Conservation (phyloP, 2,797 vertebrate genomes). For the Enteromius treurensis region DNA sequence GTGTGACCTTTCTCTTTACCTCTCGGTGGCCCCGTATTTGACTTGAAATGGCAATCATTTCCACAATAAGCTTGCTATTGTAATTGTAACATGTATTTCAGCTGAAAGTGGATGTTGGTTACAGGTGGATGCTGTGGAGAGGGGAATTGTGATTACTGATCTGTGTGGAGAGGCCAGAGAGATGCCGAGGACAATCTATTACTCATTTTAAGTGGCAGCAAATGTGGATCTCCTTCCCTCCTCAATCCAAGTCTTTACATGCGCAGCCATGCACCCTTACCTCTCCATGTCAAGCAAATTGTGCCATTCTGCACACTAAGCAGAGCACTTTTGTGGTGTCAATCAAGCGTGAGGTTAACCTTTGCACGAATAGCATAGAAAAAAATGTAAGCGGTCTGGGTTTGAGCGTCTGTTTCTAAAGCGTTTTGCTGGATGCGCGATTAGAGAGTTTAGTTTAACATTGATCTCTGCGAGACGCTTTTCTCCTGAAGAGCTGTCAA, state of each 20-base stretch:
- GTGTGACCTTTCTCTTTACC: conserved; percentile 77
- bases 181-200: conserved; percentile 71
- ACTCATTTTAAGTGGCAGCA: conserved; percentile 75
- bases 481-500: conserved; percentile 48
- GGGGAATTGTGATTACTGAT: conserved; percentile 44
- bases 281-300: conserved; percentile 77
- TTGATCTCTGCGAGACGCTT: neutral
- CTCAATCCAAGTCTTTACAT: conserved; percentile 61
- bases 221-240: conserved; percentile 63
- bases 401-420: neutral
- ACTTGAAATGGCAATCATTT: conserved; percentile 8
- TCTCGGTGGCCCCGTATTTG: conserved; percentile 45
- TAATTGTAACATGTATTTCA: neutral
- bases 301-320: conserved; percentile 65
- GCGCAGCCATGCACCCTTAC: conserved; percentile 65
- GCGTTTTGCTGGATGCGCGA: neutral
- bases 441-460: neutral
- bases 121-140: conserved; percentile 34
- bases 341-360: conserved; percentile 61
- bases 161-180: conserved; percentile 71
- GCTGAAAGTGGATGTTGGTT: neutral
- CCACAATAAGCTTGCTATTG: neutral
- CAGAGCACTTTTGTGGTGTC: conserved; percentile 68
- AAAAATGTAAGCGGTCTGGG: rapidly evolving
- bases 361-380: conserved; percentile 50